Conservation (phyloP, 1,140 invertebrate species). For the Drosophila rufa region DNA sequence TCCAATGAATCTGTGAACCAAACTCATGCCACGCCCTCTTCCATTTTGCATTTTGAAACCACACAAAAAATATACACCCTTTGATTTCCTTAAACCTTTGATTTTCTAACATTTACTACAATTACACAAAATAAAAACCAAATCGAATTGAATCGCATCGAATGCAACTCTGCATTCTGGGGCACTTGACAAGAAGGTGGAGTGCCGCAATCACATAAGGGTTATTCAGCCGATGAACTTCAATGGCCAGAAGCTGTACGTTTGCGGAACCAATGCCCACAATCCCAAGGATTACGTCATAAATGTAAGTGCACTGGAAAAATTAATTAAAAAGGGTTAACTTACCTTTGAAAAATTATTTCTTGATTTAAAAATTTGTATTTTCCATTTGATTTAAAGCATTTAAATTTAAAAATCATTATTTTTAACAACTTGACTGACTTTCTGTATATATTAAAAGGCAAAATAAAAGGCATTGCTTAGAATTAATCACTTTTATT, state of each 20-base stretch:
- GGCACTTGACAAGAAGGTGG: slow-evolving; percentile 88
- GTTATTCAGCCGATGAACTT: slow-evolving; percentile 93
- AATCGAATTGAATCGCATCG: slow-evolving; percentile 2
- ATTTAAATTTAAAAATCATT: not conserved
- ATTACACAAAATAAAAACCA: slow-evolving; percentile 36
- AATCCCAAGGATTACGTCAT: slow-evolving; percentile 94
- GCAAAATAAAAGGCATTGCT: too few relatives aligned
- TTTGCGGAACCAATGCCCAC: slow-evolving; percentile 95
- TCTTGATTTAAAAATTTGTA: not conserved
- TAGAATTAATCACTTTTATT: too few relatives aligned
- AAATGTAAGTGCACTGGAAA: slow-evolving; percentile 88
- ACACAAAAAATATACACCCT: slow-evolving; percentile 2
- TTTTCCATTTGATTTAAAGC: not conserved
- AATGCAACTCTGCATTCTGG: slow-evolving; percentile 21
- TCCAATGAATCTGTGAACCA: slow-evolving; percentile 34
- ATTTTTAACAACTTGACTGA: not conserved
- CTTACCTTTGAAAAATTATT: too few relatives aligned
- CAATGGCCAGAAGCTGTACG: slow-evolving; percentile 90
- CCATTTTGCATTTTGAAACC: slow-evolving; percentile 31
- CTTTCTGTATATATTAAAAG: not conserved
- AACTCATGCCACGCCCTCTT: slow-evolving; percentile 34
- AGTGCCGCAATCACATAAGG: slow-evolving; percentile 93
- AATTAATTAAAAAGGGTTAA: not conserved
- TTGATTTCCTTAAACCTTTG: slow-evolving; percentile 36
- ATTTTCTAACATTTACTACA: slow-evolving; percentile 48